Evolutionary conservation across 2,113 vertebrate genomes (phyloP), one percentile per base, ranked within the genome.

Genomic region (Gymnobelideus leadbeateri): DNA sequence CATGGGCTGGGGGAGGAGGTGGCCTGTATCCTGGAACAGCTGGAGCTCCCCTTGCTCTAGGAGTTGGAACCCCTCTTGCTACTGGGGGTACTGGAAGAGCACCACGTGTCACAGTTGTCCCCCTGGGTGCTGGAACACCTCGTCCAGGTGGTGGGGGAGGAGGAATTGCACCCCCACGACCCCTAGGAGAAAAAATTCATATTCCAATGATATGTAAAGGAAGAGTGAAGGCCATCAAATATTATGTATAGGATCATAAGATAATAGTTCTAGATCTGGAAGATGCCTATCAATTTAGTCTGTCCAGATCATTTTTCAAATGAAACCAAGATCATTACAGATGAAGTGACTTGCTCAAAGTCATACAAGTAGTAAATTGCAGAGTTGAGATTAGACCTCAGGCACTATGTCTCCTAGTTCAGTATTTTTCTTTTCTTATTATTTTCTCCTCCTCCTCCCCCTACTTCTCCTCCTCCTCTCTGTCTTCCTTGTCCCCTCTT

Each of bases 121-220:
- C 99, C 97, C 99, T 99, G 93, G 99, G 99, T 0, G 99, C 98
- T 89, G 98, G 99, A n/a, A 99, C 98, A 51, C 99, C 99, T 97
- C 99, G 98, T 90, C 99, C 99, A 0, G 99, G 98, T 1, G 96
- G 98, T 12, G 99, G 98, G 0, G 99, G 98, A 54, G 99, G 99
- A 51, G 99, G 99, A 92, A 98, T 95, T 0, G 98, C 98, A 25
- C 99, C 99, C 46, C 99, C 99, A 53, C 99, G 99, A 92, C 99
- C 99, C 98, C 99, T 99, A 98, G 8, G 2, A 91, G 90, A 95
- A 97, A 95, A 94, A 97, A 51, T 0, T 46, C 21, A 95, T 2
- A 46, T 16, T n/a, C 0, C 91, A 25, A 94, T 96, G n/a, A 95
- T 54, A 94, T 94, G 89, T 23, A 91, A 89, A 9, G 2, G 3